phyloP scores from a whole-genome alignment of 2,888 invertebrate genomes.

The Eudemis profundana region DNA sequence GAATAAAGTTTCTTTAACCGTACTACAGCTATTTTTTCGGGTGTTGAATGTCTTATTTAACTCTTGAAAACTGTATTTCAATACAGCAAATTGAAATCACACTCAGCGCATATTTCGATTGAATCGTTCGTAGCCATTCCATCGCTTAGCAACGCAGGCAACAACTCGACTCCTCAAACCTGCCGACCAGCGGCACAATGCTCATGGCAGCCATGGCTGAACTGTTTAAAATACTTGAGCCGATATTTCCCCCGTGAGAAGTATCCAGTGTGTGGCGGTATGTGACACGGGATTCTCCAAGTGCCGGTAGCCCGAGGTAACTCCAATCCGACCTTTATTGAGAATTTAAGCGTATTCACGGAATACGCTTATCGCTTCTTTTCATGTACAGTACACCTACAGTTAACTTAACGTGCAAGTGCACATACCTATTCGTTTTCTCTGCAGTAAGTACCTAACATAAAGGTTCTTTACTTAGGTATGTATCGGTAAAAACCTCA shows the following conservation, averaged over 20 bases:
- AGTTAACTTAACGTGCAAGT: too few relatives aligned
- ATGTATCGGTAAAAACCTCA: too few relatives aligned
- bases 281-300: constrained; percentile 25
- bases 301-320: constrained; percentile 22
- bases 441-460: too few relatives aligned
- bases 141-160: constrained; percentile 69
- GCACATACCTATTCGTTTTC: too few relatives aligned
- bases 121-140: constrained; percentile 25
- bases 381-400: background rate
- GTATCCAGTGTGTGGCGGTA: constrained; percentile 36
- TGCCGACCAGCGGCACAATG: constrained; percentile 52
- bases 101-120: constrained; percentile 2
- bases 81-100: too few relatives aligned
- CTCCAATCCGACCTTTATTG: background rate
- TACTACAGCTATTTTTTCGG: too few relatives aligned
- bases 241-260: constrained; percentile 67
- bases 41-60: too few relatives aligned
- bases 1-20: too few relatives aligned
- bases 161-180: constrained; percentile 59
- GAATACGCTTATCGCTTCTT: background rate
- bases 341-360: background rate
- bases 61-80: too few relatives aligned
- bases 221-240: constrained; percentile 56
- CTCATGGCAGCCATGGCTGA: constrained; percentile 59
- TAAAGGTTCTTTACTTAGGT: too few relatives aligned